Evolutionary conservation across 92 coral and sea anemone species (phyloP).

Genomic region (Heteractis magnifica): DNA sequence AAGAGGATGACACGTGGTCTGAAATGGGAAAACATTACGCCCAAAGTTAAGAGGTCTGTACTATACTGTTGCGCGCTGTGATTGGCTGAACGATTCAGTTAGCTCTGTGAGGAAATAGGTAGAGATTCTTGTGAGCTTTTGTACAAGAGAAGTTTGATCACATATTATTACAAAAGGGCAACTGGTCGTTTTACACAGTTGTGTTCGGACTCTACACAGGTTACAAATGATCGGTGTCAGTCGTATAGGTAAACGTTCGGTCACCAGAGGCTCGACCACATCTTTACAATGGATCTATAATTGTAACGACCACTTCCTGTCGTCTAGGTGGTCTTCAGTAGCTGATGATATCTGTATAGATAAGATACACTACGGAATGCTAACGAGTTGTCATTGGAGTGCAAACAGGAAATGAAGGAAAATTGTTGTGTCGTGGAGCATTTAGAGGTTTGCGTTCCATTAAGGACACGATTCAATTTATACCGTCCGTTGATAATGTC

Average conservation of each 20-base stretch:
- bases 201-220: background rate
- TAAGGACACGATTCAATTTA: background rate
- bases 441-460: background rate
- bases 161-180: background rate
- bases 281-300: background rate
- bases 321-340: background rate
- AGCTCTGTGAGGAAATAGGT: too few relatives aligned
- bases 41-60: too few relatives aligned
- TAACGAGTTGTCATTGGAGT: background rate
- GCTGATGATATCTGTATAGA: background rate
- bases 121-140: too few relatives aligned
- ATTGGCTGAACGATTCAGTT: too few relatives aligned
- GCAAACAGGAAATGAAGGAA: constrained; percentile 2
- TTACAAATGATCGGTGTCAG: background rate
- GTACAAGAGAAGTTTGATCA: too few relatives aligned
- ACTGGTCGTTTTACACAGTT: background rate
- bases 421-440: background rate
- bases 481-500: background rate
- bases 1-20: too few relatives aligned
- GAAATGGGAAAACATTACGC: too few relatives aligned
- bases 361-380: background rate
- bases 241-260: background rate
- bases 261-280: background rate
- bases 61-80: too few relatives aligned
- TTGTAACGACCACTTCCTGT: background rate